Conservation (phyloP, 2,113 vertebrate genomes). For the Bostrychus sinensis region DNA sequence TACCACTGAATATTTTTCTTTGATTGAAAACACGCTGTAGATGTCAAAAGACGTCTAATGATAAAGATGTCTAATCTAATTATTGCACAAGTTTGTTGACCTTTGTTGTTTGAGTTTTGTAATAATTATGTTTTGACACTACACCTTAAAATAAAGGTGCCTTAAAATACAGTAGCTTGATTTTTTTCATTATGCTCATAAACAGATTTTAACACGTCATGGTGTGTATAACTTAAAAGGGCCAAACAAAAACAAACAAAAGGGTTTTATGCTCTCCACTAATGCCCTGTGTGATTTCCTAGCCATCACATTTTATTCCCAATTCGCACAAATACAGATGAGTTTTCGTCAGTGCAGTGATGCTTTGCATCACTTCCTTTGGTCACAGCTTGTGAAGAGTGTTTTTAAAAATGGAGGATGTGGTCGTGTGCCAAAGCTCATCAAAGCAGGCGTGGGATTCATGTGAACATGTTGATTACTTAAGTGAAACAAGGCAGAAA, state of each 20-base stretch:
- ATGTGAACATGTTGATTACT: constrained; percentile 34
- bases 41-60: constrained; percentile 71
- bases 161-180: constrained; percentile 31
- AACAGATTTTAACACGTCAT: neutral
- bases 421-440: constrained; percentile 50
- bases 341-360: constrained; percentile 39
- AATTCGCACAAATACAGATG: constrained; percentile 22
- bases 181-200: neutral
- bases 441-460: constrained; percentile 48
- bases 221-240: neutral
- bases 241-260: neutral
- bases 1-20: constrained; percentile 75
- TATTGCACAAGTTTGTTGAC: constrained; percentile 80
- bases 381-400: constrained; percentile 26
- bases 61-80: constrained; percentile 62
- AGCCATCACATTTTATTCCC: neutral
- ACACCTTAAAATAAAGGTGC: constrained; percentile 89
- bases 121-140: constrained; percentile 80
- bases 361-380: constrained; percentile 68
- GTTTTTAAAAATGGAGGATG: constrained; percentile 70
- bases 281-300: neutral
- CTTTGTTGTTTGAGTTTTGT: constrained; percentile 77
- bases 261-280: neutral
- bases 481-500: constrained; percentile 61
- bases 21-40: constrained; percentile 75